phyloP scores from a whole-genome alignment of 2,113 vertebrate genomes.

The Chiloscyllium plagiosum region DNA sequence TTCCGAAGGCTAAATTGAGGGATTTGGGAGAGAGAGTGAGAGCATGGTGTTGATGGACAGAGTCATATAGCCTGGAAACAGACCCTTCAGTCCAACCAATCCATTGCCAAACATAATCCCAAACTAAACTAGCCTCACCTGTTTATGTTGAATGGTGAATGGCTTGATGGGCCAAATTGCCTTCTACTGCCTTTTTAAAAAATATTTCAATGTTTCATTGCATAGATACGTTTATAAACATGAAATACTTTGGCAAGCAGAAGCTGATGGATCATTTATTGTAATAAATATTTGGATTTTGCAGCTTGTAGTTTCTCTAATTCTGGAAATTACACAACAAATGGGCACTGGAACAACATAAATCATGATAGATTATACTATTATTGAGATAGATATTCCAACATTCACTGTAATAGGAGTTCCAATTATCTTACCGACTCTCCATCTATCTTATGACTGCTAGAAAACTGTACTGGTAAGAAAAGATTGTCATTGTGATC shows the following conservation, averaged over 20 bases:
- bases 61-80: too few relatives aligned
- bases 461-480: neutral
- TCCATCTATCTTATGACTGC: neutral
- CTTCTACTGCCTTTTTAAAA: too few relatives aligned
- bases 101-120: too few relatives aligned
- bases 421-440: slow-evolving; percentile 25
- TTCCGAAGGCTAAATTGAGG: too few relatives aligned
- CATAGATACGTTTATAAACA: neutral
- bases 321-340: slow-evolving; percentile 3
- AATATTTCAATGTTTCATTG: neutral
- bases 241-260: neutral
- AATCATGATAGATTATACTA: slow-evolving; percentile 14
- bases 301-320: neutral
- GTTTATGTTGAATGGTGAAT: too few relatives aligned
- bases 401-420: slow-evolving; percentile 25
- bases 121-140: too few relatives aligned
- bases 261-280: neutral
- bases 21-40: too few relatives aligned
- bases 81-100: too few relatives aligned
- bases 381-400: slow-evolving; percentile 23
- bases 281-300: slow-evolving; percentile 9
- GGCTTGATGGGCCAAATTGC: too few relatives aligned
- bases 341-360: neutral
- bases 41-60: too few relatives aligned
- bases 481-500: neutral